Percentiles rank a stretch among this genome's conserved stretches.
Conservation (phyloP, 2,113 vertebrate species). For the Rhombomys opimus region DNA sequence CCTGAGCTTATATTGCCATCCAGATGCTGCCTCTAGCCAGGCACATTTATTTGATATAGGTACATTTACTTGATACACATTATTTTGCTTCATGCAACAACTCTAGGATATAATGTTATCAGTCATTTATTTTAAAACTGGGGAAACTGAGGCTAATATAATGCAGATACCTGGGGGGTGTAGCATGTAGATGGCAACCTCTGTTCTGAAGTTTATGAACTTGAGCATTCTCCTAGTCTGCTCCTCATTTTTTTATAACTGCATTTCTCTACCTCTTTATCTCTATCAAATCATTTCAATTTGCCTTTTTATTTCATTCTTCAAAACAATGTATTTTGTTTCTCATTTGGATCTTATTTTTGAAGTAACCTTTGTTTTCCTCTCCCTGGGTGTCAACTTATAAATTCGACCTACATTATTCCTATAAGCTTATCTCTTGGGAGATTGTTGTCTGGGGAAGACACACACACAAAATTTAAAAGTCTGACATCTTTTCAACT, state of each 20-base stretch:
- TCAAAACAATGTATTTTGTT: slow-evolving; percentile 32
- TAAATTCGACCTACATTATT: slow-evolving; percentile 41
- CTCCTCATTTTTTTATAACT: slow-evolving; percentile 29
- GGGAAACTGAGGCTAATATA: neutral
- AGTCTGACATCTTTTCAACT: slow-evolving; percentile 51
- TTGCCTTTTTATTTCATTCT: slow-evolving; percentile 36
- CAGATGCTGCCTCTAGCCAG: neutral
- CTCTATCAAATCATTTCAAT: neutral
- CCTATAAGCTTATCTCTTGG: slow-evolving; percentile 36
- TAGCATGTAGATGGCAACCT: neutral
- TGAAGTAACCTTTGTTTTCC: slow-evolving; percentile 50
- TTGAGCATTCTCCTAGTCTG: neutral
- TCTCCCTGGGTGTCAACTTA: slow-evolving; percentile 12
- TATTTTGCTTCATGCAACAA: neutral
- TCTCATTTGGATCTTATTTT: slow-evolving; percentile 38
- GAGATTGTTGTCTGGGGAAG: slow-evolving; percentile 42
- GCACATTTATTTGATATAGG: neutral
- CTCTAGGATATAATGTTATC: neutral
- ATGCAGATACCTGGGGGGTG: neutral
- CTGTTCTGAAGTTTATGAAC: neutral
- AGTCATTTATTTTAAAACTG: slow-evolving; percentile 38
- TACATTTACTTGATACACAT: neutral
- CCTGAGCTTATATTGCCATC: neutral
- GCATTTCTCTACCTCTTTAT: slow-evolving; percentile 27
- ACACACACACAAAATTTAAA: slow-evolving; percentile 32